Evolutionary conservation across 2,797 vertebrate species (phyloP).

Genomic region (Halcyon smyrnensis): DNA sequence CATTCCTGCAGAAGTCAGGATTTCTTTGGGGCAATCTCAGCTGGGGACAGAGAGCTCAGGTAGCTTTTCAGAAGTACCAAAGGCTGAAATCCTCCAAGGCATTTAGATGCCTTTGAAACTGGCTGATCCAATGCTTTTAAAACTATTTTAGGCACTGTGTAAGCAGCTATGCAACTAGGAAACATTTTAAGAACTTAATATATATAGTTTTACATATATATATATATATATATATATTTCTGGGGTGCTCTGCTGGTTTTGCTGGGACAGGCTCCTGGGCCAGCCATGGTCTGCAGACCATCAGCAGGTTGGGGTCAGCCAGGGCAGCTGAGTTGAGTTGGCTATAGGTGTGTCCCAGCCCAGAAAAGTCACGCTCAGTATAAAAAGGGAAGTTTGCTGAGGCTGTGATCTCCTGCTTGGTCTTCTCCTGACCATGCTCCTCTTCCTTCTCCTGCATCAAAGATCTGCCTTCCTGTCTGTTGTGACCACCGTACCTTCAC

Average conservation of each 20-base stretch:
- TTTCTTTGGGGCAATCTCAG: neutral
- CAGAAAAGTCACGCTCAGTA: neutral
- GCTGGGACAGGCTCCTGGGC: neutral
- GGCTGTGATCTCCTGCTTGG: neutral
- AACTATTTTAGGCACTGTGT: neutral
- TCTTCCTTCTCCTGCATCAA: neutral
- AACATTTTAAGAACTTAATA: neutral
- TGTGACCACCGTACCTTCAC: neutral
- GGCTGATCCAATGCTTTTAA: neutral
- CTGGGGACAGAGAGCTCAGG: neutral
- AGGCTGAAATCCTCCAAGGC: neutral
- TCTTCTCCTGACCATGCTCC: neutral
- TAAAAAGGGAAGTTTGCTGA: neutral
- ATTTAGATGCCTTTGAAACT: neutral
- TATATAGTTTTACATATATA: neutral
- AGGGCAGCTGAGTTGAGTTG: neutral
- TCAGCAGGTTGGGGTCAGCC: neutral
- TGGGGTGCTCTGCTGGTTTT: neutral
- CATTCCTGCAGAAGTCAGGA: neutral
- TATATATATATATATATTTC: neutral
- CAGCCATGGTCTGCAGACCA: neutral
- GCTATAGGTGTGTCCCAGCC: neutral
- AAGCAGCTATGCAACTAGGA: neutral
- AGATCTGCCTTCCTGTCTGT: neutral
- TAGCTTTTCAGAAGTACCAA: neutral